Base-by-base conservation (phyloP, 1,140 invertebrate genomes). In the Cotesia typhae region DNA sequence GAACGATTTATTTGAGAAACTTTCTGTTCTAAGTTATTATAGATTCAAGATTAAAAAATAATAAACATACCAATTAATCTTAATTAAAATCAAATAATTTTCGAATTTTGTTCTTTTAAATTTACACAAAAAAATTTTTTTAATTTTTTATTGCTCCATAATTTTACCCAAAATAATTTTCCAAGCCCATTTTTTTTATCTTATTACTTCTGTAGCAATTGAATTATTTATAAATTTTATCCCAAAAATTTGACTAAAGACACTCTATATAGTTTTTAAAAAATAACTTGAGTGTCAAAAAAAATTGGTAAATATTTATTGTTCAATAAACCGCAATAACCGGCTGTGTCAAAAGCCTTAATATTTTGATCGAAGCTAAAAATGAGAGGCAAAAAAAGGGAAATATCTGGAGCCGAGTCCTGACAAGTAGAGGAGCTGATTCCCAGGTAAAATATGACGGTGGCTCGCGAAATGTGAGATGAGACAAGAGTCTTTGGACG, bases 381-480 rank as follows among this genome's bases (percentile, higher is more conserved):
- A 9, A 60, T 67, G 35, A 57, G 64, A 69, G 51, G 41, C 10
- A 60, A 57, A 70, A 70, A 70, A 59, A 61, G 41, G 14, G 38
- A 35, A 76, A 53, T 52, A 71, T 69, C 68, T 10, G 20, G 51
- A 35, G 41, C 52, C 59, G 70, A 53, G 36, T 10, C 52, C 28
- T 53, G 14, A 36, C 59, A 38, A 51, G 61, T n/a, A n/a, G 12
- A 65, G 4, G 28, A 55, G 47, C 47, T 61, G 20, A 71, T 60
- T 71, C 63, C 71, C 20, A 59, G 12, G 47, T 81, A 79, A 81
- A 82, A 82, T 81, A 82, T 82, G 79, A 82, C 78, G 78, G 76
- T 76, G 70, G 69, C 71, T 80, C 78, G 80, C 80, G 80, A 81
- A 82, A 82, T 79, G 79, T 84, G 83, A 85, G 83, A 83, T 77